Percentiles rank a stretch among this genome's conserved stretches.
Evolutionary conservation across 2,797 vertebrate species (phyloP).

Genomic region (Melanotaenia nigrans): DNA sequence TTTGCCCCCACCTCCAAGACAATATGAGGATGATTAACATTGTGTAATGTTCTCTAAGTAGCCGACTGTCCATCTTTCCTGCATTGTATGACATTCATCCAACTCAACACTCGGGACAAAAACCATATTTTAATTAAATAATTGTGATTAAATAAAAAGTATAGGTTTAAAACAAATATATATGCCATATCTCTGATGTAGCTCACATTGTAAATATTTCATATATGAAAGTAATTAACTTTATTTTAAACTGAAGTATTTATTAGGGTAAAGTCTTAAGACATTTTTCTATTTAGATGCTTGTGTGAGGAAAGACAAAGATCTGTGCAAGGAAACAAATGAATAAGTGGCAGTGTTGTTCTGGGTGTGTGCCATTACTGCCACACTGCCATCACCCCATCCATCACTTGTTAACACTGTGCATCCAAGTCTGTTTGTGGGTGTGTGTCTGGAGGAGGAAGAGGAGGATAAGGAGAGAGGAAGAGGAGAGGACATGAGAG

Average conservation of each 20-base stretch:
- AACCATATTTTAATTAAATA: constrained; percentile 6
- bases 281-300: constrained; percentile 63
- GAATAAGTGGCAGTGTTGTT: constrained; percentile 67
- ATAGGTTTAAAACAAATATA: background rate
- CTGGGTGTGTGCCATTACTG: constrained; percentile 75
- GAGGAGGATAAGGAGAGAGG: constrained; percentile 65
- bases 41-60: constrained; percentile 75
- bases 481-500: constrained; percentile 72
- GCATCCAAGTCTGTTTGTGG: constrained; percentile 38
- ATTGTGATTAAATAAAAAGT: background rate
- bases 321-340: constrained; percentile 69
- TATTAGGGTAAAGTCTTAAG: background rate
- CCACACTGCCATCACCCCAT: constrained; percentile 73
- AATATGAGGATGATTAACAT: constrained; percentile 83
- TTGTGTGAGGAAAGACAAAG: constrained; percentile 45
- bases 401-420: constrained; percentile 77
- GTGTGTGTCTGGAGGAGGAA: constrained; percentile 45
- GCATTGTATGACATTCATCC: constrained; percentile 31
- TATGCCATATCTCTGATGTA: background rate
- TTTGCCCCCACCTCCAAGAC: constrained; percentile 44
- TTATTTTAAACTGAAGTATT: too few species aligned
- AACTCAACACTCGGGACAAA: background rate
- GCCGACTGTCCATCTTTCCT: constrained; percentile 68
- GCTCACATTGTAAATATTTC: constrained; percentile 1
- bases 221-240: background rate